Base-by-base conservation (phyloP, 2,113 vertebrate species). In the Willisornis vidua region DNA sequence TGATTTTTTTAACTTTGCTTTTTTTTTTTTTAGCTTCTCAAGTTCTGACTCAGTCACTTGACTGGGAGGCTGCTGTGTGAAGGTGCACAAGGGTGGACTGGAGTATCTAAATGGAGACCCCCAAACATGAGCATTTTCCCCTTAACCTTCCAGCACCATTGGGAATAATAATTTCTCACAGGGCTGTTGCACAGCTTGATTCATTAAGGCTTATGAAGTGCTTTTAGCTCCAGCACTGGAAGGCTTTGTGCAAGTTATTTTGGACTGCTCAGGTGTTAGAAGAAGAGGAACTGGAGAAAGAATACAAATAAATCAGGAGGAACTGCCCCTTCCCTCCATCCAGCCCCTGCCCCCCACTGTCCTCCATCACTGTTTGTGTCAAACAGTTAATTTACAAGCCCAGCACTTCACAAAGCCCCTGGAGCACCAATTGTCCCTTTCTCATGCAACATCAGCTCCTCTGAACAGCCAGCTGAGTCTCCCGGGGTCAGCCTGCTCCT, bases 341-440 rank as follows among this genome's bases (percentile, higher is more conserved):
- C 90, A 85, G 82, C 76, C 92, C 88, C 92, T 92, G 78, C 90
- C 78, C 79, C 68, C 59, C 45, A 9, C 84, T 35, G 87, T 12
- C 94, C 84, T 95, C 87, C 79, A 95, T 93, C 96, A 95, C 94
- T 37, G 77, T 78, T 85, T 87, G 91, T 86, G 93, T 96, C 94
- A 96, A 95, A 89, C 93, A 97, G 91, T 94, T 96, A 93, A 96
- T 97, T 97, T 96, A 95, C 94, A 94, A 95, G 63, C 93, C 87
- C 89, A 80, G 80, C 85, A 66, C 54, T 94, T 95, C 85, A 93
- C 85, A 86, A 91, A 96, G 84, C 59, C 89, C 94, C 94, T 39
- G 90, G 75, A 89, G 95, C 90, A 93, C 84, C 94, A 92, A 93
- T 82, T 93, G 93, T 95, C 84, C 94, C 91, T 90, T 95, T 77